Conservation (phyloP, 2,113 vertebrate species). For the Calyptomena viridis region DNA sequence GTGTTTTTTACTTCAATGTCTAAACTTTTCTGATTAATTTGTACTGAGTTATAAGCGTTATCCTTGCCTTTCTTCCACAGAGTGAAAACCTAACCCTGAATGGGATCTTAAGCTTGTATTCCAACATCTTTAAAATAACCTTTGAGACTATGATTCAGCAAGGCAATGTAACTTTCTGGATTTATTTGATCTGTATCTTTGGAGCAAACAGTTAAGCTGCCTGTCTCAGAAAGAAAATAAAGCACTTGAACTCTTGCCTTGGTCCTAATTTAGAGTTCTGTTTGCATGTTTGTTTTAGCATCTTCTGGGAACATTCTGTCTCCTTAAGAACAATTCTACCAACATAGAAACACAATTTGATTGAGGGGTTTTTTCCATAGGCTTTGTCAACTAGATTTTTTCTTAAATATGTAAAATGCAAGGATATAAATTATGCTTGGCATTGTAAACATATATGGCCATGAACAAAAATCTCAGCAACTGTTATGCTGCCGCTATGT, state of each 20-base stretch:
- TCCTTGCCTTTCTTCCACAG: neutral
- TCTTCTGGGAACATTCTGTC: conserved; percentile 68
- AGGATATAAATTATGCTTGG: conserved; percentile 3
- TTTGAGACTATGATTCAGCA: conserved; percentile 16
- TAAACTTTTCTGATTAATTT: neutral
- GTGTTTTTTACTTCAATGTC: neutral
- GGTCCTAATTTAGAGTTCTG: conserved; percentile 55
- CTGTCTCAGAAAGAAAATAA: conserved; percentile 55
- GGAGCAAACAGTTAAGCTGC: conserved; percentile 47
- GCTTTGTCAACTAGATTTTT: conserved; percentile 21
- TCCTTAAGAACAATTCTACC: conserved; percentile 45
- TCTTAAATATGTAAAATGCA: neutral
- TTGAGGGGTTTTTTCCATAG: neutral
- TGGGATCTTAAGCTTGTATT: neutral
- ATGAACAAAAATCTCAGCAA: conserved; percentile 15
- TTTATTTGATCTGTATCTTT: conserved; percentile 48
- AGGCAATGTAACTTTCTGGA: conserved; percentile 1
- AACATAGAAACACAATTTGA: conserved; percentile 42
- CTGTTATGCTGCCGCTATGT: neutral
- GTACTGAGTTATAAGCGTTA: neutral
- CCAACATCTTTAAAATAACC: neutral
- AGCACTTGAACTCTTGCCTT: conserved; percentile 57
- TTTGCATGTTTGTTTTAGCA: conserved; percentile 61
- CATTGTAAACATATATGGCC: neutral
- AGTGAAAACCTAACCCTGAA: neutral